phyloP scores from a whole-genome alignment of 1,140 invertebrate species.

The Philotrypesis tridentata region DNA sequence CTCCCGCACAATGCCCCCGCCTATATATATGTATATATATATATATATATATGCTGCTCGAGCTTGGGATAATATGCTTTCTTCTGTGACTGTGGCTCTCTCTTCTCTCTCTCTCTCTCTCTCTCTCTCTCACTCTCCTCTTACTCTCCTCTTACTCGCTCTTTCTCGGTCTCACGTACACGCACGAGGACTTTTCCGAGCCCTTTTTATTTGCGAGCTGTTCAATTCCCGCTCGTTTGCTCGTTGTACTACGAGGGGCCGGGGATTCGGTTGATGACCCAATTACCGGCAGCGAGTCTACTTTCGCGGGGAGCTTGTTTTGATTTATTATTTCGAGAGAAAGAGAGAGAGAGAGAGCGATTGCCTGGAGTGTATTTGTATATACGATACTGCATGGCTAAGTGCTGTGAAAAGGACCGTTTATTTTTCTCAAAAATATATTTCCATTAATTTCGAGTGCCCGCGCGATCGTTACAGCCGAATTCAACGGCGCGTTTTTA shows the following conservation, averaged over 20 bases:
- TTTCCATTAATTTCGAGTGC: too few relatives aligned
- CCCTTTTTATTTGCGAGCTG: background rate
- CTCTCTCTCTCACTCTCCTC: background rate
- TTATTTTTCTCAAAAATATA: too few relatives aligned
- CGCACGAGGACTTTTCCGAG: background rate
- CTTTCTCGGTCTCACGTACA: background rate
- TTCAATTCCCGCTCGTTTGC: constrained; percentile 11
- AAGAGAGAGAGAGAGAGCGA: too few relatives aligned
- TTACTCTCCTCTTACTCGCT: background rate
- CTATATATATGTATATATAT: too few relatives aligned
- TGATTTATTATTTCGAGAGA: background rate
- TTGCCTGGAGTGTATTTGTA: too few relatives aligned
- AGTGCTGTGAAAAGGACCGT: too few relatives aligned
- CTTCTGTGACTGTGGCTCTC: background rate
- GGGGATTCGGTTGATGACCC: background rate
- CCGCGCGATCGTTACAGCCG: too few relatives aligned
- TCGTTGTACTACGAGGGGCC: background rate
- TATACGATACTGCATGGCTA: too few relatives aligned
- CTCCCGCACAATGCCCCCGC: background rate
- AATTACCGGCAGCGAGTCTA: background rate
- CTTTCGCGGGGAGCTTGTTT: background rate
- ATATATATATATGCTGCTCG: too few relatives aligned
- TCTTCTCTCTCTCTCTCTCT: background rate
- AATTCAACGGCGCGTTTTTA: too few relatives aligned
- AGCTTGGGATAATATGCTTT: background rate